phyloP scores from a whole-genome alignment of 2,888 invertebrate genomes.

The Protophormia terraenovae region DNA sequence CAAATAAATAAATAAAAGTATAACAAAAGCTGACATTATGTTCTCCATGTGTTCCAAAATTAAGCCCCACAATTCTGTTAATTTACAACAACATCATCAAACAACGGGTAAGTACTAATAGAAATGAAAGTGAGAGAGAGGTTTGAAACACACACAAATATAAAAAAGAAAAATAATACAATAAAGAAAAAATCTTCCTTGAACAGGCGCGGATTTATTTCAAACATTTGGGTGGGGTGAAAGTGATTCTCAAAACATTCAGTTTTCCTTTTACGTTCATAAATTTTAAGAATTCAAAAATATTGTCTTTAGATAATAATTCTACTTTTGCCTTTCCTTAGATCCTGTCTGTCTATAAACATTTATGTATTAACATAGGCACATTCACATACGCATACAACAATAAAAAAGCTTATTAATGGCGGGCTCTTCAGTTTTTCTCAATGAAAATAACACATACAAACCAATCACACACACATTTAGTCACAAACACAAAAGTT shows the following conservation, averaged over 20 bases:
- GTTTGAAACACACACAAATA: neutral
- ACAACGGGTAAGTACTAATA: constrained; percentile 76
- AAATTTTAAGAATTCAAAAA: too few relatives aligned
- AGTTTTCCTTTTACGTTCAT: too few relatives aligned
- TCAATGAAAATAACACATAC: constrained; percentile 74
- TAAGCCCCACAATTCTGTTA: constrained; percentile 77
- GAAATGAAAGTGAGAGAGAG: constrained; percentile 2
- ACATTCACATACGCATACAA: neutral
- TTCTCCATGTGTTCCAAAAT: constrained; percentile 81
- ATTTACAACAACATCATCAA: constrained; percentile 72
- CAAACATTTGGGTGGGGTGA: too few relatives aligned
- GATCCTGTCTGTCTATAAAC: neutral
- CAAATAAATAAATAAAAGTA: neutral
- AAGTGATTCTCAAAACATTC: too few relatives aligned
- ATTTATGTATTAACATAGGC: too few relatives aligned
- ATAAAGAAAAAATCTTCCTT: neutral
- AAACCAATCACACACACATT: constrained; percentile 55
- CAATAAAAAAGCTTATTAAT: constrained; percentile 22
- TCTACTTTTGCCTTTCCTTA: neutral
- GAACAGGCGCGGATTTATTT: too few relatives aligned
- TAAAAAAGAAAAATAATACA: neutral
- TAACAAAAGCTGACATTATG: constrained; percentile 71
- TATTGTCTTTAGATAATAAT: neutral
- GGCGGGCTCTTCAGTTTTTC: constrained; percentile 72
- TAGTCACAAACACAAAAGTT: constrained; percentile 56